Conservation (phyloP, 2,888 invertebrate genomes). For the Ernsta delagoae region DNA sequence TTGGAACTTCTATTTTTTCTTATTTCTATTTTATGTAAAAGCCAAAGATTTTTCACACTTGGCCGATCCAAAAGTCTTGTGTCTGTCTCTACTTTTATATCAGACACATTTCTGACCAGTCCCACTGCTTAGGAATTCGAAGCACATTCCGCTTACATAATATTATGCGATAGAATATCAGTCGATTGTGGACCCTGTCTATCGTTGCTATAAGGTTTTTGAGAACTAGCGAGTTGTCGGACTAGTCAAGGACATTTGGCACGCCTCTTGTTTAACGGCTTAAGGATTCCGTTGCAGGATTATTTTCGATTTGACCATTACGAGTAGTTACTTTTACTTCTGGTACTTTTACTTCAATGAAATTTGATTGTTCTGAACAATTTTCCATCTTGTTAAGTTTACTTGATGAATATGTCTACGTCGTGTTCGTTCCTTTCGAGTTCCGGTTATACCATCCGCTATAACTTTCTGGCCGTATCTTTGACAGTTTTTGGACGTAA, state of each 20-base stretch:
- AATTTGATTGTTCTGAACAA: not conserved
- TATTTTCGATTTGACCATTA: not conserved
- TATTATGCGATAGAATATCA: slow-evolving; percentile 8
- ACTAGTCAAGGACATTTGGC: slow-evolving; percentile 30
- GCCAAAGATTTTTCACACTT: not conserved
- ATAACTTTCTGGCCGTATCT: not conserved
- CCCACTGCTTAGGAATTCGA: slow-evolving; percentile 40
- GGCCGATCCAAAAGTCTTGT: not conserved
- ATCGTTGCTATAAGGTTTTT: slow-evolving; percentile 10
- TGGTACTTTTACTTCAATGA: no score
- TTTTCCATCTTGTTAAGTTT: not conserved
- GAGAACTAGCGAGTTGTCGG: slow-evolving; percentile 19
- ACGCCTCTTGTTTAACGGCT: slow-evolving; percentile 33
- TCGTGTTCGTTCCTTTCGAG: not conserved
- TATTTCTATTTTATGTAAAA: no score
- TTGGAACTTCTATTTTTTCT: no score
- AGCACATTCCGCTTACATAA: slow-evolving; percentile 39
- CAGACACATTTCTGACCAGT: slow-evolving; percentile 27
- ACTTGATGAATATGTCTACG: not conserved
- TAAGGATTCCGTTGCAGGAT: slow-evolving; percentile 20
- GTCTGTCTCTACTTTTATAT: slow-evolving; percentile 24
- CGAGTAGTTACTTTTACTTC: no score
- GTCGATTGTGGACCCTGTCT: slow-evolving; percentile 20
- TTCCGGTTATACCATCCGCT: not conserved
- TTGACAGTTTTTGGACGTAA: not conserved